Percentiles rank a stretch among this genome's conserved stretches.
These are phyloP conservation scores for Pimephales promelas DNA, from an alignment of 2,113 vertebrate species.

Conservation along the genomic window DNA sequence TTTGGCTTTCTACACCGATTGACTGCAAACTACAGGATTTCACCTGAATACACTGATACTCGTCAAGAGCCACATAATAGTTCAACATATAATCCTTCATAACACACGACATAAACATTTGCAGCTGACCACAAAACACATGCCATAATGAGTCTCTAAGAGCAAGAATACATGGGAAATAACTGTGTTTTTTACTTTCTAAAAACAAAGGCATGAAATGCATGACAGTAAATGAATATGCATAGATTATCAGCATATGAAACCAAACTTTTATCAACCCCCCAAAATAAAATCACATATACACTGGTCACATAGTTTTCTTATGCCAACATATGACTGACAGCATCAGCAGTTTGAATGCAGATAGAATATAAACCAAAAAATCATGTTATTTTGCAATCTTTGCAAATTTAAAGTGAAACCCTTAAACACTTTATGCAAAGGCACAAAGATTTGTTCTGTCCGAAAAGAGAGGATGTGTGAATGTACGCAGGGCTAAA, in stretches of 20 bases:
- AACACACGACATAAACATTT: slow-evolving; percentile 8
- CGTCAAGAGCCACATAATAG: slow-evolving; percentile 14
- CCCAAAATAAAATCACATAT: neutral
- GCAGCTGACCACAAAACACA: neutral
- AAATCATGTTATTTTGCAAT: neutral
- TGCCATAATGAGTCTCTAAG: neutral
- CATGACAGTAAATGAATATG: neutral
- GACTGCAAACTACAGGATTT: neutral
- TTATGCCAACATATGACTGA: neutral
- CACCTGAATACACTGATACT: slow-evolving; percentile 20
- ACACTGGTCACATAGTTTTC: neutral
- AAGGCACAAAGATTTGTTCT: neutral
- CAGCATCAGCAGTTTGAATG: neutral
- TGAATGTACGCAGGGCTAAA: slow-evolving; percentile 10
- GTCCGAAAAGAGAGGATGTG: neutral
- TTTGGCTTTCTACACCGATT: neutral
- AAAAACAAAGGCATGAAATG: neutral
- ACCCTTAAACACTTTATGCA: neutral
- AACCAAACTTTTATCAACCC: neutral
- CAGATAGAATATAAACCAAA: neutral
- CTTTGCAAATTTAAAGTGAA: neutral
- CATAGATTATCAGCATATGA: slow-evolving; percentile 36
- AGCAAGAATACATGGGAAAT: neutral
- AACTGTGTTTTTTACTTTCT: neutral
- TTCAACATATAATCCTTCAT: slow-evolving; percentile 4